Percentiles rank a stretch among this genome's conserved stretches.
These are phyloP conservation scores for Diachasma alloeum DNA, from an alignment of 1,140 invertebrate species.

Conservation along the genomic window DNA sequence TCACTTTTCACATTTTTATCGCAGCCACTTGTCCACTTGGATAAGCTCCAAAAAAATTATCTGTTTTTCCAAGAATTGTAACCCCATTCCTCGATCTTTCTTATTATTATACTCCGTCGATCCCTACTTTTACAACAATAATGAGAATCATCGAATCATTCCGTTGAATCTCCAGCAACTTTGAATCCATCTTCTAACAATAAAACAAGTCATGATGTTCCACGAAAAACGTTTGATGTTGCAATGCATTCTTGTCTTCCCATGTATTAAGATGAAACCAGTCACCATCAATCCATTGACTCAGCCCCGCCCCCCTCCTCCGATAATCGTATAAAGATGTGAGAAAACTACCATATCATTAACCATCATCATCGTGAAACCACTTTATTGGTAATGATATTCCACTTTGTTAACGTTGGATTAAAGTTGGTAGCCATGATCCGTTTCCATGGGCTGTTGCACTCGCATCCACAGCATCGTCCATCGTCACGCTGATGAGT, in stretches of 20 bases:
- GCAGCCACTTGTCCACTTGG: too few species aligned
- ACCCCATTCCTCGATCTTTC: too few species aligned
- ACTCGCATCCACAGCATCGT: conserved; percentile 29
- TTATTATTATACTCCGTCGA: too few species aligned
- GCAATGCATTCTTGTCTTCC: not conserved
- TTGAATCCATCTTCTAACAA: too few species aligned
- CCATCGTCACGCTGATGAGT: conserved; percentile 38
- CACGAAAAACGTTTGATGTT: not conserved
- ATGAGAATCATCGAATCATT: not conserved
- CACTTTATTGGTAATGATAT: conserved; percentile 45
- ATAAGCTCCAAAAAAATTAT: too few species aligned
- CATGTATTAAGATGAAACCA: not conserved
- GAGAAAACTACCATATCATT: not conserved
- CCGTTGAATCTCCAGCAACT: not conserved
- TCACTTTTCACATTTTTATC: too few species aligned
- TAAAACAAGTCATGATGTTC: not conserved
- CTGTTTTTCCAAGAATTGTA: too few species aligned
- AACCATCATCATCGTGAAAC: conserved; percentile 1
- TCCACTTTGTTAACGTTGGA: conserved; percentile 47
- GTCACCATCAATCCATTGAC: not conserved
- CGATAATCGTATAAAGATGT: not conserved
- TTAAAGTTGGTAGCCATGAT: conserved; percentile 57
- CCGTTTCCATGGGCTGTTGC: conserved; percentile 60
- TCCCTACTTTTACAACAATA: too few species aligned
- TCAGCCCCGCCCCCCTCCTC: not conserved